phyloP scores from a whole-genome alignment of 2,888 invertebrate genomes.

The Octodonta nipae region DNA sequence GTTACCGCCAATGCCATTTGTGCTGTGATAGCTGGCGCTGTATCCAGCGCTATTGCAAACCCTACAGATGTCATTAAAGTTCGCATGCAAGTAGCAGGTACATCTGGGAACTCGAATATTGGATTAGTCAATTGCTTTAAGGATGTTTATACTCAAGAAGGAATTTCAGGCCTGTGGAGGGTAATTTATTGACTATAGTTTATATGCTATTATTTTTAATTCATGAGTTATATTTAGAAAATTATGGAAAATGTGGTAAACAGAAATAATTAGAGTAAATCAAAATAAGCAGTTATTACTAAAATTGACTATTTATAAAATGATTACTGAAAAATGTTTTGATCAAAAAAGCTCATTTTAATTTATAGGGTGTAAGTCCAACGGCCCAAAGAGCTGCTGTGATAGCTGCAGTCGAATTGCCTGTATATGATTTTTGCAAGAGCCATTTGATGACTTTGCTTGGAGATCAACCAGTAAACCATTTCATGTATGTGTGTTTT shows the following conservation, averaged over 20 bases:
- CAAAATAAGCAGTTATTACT: too few species aligned
- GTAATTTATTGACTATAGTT: slow-evolving; percentile 34
- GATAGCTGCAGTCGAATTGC: slow-evolving; percentile 86
- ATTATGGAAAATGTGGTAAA: too few species aligned
- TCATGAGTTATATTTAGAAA: too few species aligned
- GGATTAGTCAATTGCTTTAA: slow-evolving; percentile 64
- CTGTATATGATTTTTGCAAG: slow-evolving; percentile 85
- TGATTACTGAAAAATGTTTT: too few species aligned
- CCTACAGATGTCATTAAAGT: slow-evolving; percentile 94
- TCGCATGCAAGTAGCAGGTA: slow-evolving; percentile 73
- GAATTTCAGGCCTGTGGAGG: slow-evolving; percentile 74
- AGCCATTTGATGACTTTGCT: slow-evolving; percentile 52
- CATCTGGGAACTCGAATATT: slow-evolving; percentile 31
- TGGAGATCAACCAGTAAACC: slow-evolving; percentile 71
- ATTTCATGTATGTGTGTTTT: slow-evolving; percentile 70
- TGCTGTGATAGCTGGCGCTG: slow-evolving; percentile 73
- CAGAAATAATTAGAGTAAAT: too few species aligned
- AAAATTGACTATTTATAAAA: too few species aligned
- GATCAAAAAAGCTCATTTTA: too few species aligned
- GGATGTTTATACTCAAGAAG: slow-evolving; percentile 73
- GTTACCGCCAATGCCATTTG: slow-evolving; percentile 64
- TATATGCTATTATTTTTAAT: too few species aligned
- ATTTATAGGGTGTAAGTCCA: slow-evolving; percentile 74
- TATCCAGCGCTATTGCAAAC: slow-evolving; percentile 89
- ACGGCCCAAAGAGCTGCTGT: slow-evolving; percentile 87